Base-by-base conservation (phyloP, 2,888 invertebrate genomes). In the Invenusta paracnida region DNA sequence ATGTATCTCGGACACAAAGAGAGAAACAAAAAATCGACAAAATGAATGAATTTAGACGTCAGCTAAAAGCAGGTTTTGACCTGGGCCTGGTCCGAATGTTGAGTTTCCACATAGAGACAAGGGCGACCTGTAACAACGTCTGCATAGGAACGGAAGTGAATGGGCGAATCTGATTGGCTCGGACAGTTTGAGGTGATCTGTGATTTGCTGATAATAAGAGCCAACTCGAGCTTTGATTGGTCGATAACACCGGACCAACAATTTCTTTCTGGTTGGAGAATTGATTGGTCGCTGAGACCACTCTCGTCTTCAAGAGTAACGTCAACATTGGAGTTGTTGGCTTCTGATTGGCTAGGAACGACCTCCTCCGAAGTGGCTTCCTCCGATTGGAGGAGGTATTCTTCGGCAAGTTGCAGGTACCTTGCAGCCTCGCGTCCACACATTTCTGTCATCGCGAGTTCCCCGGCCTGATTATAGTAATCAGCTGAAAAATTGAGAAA, bases 391-490 rank as follows among this genome's bases (percentile, higher is more conserved):
- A 17, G 17, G 17, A 48, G 17, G 48, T 48, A 48, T 17, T 48
- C 48, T 17, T 82, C 82, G 30, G 82, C n/a, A 5, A 82, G 29
- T 29, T 82, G 25, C n/a, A 29, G 30, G 30, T 82, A 82, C 17
- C 30, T 17, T 17, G 30, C 29, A 29, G 82, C 82, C 17, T 82
- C 29, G 5, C 82, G 82, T 1, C 82, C 82, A 5, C 30, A 2
- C n/a, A 82, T 28, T 29, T 28, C 82, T 2, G 28, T 27, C 30
- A 30, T 82, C 5, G 82, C 82, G 2, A 82, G n/a, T 29, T 82
- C 82, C 17, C 29, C 82, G 23, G 82, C 82, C 30, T 82, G 27
- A 29, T 27, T 82, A 29, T 82, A 82, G n/a, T 29, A 82, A 5
- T 82, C 82, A 29, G 25, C 82, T 82, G 17, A 82, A 82, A 2